Conservation (phyloP, 2,797 vertebrate genomes). For the Tragelaphus oryx region DNA sequence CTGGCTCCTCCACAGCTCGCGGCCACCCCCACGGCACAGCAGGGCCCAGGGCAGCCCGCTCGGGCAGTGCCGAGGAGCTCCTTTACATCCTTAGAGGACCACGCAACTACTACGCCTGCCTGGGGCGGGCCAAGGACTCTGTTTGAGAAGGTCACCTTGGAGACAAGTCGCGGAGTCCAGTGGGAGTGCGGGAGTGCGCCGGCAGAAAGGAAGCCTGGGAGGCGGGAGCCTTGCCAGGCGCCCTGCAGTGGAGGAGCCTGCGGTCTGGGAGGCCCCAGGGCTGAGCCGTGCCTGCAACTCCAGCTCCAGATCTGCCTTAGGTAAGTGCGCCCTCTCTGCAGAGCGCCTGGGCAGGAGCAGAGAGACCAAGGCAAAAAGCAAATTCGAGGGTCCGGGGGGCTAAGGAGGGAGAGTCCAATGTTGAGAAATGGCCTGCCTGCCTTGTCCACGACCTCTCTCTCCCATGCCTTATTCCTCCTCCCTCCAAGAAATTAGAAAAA, state of each 20-base stretch:
- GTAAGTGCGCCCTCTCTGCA: neutral
- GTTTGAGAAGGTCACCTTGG: conserved; percentile 60
- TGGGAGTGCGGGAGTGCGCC: rapidly evolving
- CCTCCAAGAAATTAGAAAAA: neutral
- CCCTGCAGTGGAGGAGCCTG: neutral
- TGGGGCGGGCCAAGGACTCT: neutral
- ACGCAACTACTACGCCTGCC: neutral
- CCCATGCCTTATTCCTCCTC: neutral
- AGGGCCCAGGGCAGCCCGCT: rapidly evolving
- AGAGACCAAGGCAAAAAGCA: neutral
- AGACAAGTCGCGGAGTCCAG: neutral
- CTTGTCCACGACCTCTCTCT: rapidly evolving
- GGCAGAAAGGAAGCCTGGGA: neutral
- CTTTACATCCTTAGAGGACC: neutral
- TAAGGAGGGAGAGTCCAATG: neutral
- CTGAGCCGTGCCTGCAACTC: neutral
- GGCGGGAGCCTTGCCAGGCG: rapidly evolving
- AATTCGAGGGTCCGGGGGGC: too few relatives aligned
- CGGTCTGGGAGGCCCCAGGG: neutral
- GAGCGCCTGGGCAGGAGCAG: rapidly evolving
- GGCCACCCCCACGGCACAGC: neutral
- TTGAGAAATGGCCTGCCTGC: neutral
- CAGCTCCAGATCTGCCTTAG: neutral
- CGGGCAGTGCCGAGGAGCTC: rapidly evolving
- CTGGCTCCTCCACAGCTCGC: neutral